phyloP scores from a whole-genome alignment of 2,797 vertebrate genomes.

The Hippocampus kuda region DNA sequence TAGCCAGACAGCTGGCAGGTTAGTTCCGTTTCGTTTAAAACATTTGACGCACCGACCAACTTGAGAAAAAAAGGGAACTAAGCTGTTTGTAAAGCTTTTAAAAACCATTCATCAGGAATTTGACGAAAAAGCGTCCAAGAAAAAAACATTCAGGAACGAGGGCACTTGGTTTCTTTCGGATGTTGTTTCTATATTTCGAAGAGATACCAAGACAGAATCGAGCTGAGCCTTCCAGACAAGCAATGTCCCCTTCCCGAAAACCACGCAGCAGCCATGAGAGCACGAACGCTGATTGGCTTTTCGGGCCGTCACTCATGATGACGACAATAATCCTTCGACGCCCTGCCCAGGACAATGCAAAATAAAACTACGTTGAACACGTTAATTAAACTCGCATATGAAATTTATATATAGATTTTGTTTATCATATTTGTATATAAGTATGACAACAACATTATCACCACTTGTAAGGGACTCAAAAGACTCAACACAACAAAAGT shows the following conservation, averaged over 20 bases:
- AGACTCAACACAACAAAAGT: background rate
- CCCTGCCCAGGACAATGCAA: background rate
- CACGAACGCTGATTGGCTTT: slow-evolving; percentile 50
- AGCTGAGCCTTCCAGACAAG: slow-evolving; percentile 64
- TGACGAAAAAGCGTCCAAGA: background rate
- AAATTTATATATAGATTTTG: no score
- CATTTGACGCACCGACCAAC: slow-evolving; percentile 48
- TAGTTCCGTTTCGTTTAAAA: slow-evolving; percentile 61
- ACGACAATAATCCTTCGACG: background rate
- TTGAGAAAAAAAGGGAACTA: background rate
- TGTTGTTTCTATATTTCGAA: background rate
- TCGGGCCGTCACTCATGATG: slow-evolving; percentile 38
- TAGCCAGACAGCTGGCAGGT: slow-evolving; percentile 61
- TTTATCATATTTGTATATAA: no score
- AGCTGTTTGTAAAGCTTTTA: background rate
- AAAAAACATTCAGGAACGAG: background rate
- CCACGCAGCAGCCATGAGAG: slow-evolving; percentile 22
- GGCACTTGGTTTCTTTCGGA: background rate
- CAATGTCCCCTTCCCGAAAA: slow-evolving; percentile 66
- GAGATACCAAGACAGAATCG: slow-evolving; percentile 2
- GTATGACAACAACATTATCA: background rate
- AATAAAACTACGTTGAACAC: background rate
- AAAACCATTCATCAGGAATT: background rate
- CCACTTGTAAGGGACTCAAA: background rate
- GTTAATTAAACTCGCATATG: no score